These are phyloP conservation scores for Cassiopea andromeda DNA, from an alignment of 30 jellyfish, hydroid and myxozoan genomes.

Conservation along the genomic window DNA sequence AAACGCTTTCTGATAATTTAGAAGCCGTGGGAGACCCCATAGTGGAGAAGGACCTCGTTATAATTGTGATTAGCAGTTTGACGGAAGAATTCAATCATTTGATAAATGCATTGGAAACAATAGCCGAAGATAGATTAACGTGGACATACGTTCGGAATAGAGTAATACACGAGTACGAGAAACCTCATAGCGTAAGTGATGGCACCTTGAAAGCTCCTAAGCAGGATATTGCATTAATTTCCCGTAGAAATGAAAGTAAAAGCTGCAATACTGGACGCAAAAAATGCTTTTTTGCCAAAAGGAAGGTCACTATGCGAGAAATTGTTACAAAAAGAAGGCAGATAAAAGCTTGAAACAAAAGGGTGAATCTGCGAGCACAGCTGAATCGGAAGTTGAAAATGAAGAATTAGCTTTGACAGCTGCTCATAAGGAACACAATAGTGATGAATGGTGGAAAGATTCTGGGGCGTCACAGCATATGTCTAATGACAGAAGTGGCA, in stretches of 20 bases:
- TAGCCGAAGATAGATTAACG: constrained; percentile 37
- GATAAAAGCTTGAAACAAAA: constrained; percentile 15
- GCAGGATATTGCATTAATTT: background rate
- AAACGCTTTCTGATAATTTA: constrained; percentile 53
- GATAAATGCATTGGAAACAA: constrained; percentile 32
- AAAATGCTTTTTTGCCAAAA: constrained; percentile 41
- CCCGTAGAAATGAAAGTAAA: background rate
- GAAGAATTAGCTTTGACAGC: background rate
- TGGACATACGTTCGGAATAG: constrained; percentile 39
- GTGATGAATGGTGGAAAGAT: constrained; percentile 41
- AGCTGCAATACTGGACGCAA: background rate
- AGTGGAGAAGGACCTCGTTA: constrained; percentile 61
- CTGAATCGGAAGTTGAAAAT: background rate
- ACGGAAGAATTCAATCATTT: constrained; percentile 41
- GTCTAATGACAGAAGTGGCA: constrained; percentile 16
- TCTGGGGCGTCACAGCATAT: constrained; percentile 60
- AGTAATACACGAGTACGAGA: constrained; percentile 27
- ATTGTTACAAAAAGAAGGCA: constrained; percentile 42
- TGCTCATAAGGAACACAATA: background rate
- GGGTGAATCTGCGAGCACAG: background rate
- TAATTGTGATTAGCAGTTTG: constrained; percentile 56
- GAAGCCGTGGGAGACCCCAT: constrained; percentile 70
- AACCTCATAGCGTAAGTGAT: background rate
- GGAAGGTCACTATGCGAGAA: constrained; percentile 48
- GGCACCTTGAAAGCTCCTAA: background rate